Evolutionary conservation across 2,113 vertebrate species (phyloP).

Genomic region (Pagrus major): DNA sequence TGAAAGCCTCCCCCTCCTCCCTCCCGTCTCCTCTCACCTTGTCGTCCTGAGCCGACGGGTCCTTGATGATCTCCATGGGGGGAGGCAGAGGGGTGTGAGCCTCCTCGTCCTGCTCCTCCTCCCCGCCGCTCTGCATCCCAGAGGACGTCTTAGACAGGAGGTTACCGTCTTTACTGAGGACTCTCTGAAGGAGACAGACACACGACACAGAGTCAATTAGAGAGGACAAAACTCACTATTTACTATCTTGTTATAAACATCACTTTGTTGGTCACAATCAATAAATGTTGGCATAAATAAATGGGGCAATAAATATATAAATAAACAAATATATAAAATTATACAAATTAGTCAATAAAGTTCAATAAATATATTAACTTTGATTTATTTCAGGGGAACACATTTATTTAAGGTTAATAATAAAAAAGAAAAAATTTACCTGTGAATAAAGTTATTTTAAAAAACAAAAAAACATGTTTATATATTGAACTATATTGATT

Average conservation of each 20-base stretch:
- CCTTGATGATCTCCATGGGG: conserved; percentile 99
- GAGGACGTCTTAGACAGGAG: conserved; percentile 79
- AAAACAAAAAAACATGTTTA: too few species aligned
- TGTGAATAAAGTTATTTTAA: too few species aligned
- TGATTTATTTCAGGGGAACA: too few species aligned
- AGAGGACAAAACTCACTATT: neutral
- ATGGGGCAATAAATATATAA: too few species aligned
- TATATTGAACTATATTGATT: too few species aligned
- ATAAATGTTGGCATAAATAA: too few species aligned
- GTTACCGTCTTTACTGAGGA: conserved; percentile 87
- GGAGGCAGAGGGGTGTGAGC: conserved; percentile 95
- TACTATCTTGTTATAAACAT: neutral
- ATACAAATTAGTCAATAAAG: too few species aligned
- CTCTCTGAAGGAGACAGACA: conserved; percentile 77
- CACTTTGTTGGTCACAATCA: too few species aligned
- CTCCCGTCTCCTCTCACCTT: conserved; percentile 85
- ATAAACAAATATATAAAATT: too few species aligned
- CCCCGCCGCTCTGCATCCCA: conserved; percentile 91
- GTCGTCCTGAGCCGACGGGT: conserved; percentile 93
- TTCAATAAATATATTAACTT: too few species aligned
- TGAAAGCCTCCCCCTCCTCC: neutral
- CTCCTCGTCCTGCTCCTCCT: conserved; percentile 97
- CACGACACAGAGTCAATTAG: neutral
- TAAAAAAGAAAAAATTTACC: too few species aligned
- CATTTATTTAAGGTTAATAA: too few species aligned